Conservation (phyloP, 2,888 invertebrate genomes). For the Eilema depressum region DNA sequence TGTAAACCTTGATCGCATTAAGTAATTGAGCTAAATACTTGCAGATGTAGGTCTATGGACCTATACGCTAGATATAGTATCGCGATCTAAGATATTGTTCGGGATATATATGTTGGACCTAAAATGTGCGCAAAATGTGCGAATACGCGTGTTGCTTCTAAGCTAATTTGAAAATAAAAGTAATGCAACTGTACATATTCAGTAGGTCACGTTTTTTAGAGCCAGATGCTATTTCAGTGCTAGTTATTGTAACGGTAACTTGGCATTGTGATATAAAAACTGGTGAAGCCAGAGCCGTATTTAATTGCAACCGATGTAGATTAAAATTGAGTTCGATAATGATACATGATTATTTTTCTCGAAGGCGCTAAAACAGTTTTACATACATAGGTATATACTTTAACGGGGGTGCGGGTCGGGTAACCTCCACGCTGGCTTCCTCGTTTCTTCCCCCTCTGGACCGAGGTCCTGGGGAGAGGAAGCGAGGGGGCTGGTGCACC, state of each 20-base stretch:
- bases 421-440: no score
- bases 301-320: neutral
- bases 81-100: no score
- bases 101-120: no score
- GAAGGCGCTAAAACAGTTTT: no score
- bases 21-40: neutral
- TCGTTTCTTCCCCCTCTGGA: no score
- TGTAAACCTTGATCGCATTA: neutral
- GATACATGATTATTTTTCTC: no score
- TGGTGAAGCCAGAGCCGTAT: neutral
- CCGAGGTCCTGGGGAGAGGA: no score
- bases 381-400: no score
- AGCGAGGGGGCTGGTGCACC: no score
- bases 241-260: slow-evolving; percentile 1
- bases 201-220: neutral
- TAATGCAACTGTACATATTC: neutral
- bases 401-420: no score
- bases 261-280: neutral
- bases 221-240: neutral
- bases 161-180: neutral
- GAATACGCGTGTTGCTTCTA: neutral
- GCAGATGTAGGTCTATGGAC: neutral
- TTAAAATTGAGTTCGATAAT: no score
- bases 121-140: no score
- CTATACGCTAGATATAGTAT: neutral